These are phyloP conservation scores for Sitophilus oryzae DNA, from an alignment of 1,140 invertebrate genomes.

Conservation along the genomic window DNA sequence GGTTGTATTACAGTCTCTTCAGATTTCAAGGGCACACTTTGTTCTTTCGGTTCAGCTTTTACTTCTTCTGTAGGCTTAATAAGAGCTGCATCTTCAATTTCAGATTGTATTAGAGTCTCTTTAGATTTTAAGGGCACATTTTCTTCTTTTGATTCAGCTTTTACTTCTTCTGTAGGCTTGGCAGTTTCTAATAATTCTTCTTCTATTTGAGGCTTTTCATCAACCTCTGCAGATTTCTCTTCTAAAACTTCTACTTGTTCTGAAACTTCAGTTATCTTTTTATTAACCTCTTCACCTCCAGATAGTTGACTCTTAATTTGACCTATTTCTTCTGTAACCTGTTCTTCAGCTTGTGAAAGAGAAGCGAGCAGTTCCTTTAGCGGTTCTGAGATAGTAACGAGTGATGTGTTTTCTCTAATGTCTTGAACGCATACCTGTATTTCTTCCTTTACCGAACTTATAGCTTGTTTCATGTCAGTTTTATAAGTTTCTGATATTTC, in stretches of 20 bases:
- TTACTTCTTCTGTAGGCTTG: conserved; percentile 7
- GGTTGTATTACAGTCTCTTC: conserved; percentile 18
- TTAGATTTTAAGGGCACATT: conserved; percentile 15
- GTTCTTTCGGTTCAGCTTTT: background rate
- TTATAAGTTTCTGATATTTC: conserved; percentile 11
- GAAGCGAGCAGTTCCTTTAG: conserved; percentile 8
- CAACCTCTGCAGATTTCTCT: background rate
- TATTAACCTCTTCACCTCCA: background rate
- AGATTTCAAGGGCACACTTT: background rate
- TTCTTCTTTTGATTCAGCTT: background rate
- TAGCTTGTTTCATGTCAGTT: conserved; percentile 13
- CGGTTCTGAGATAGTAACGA: conserved; percentile 4
- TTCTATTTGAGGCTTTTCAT: conserved; percentile 15
- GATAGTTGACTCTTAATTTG: too few species aligned
- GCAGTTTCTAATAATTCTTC: too few species aligned
- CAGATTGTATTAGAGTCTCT: conserved; percentile 16
- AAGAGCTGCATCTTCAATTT: conserved; percentile 12
- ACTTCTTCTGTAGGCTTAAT: conserved; percentile 3
- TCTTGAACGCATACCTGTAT: too few species aligned
- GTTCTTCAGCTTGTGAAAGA: conserved; percentile 2
- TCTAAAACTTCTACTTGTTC: background rate
- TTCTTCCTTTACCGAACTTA: conserved; percentile 7
- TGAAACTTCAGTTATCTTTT: background rate
- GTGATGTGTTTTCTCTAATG: too few species aligned
- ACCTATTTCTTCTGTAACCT: background rate